phyloP scores from a whole-genome alignment of 2,797 vertebrate species.

The Cynopterus sphinx region DNA sequence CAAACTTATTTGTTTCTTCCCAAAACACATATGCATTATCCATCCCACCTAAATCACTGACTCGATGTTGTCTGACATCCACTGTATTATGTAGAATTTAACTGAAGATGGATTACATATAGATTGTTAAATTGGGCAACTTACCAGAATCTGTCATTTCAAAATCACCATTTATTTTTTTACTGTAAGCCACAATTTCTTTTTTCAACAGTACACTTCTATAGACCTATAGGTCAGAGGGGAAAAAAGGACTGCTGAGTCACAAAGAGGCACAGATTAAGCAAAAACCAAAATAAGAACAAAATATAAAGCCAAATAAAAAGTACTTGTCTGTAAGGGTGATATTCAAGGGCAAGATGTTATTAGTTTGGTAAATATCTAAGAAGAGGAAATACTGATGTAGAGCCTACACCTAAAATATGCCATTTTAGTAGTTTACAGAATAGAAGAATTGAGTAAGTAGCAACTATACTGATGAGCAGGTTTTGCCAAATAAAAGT shows the following conservation, averaged over 20 bases:
- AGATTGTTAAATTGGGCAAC: slow-evolving; percentile 32
- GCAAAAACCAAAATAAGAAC: slow-evolving; percentile 56
- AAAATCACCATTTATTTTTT: slow-evolving; percentile 85
- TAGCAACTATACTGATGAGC: not conserved
- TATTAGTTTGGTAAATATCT: not conserved
- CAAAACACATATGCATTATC: not conserved
- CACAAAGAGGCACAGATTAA: slow-evolving; percentile 15
- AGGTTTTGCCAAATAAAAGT: slow-evolving; percentile 49
- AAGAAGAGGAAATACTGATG: not conserved
- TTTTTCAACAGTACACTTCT: slow-evolving; percentile 93
- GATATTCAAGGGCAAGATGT: slow-evolving; percentile 8
- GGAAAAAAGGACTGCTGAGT: not conserved
- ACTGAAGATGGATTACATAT: not conserved
- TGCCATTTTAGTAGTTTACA: not conserved
- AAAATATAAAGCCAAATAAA: slow-evolving; percentile 47
- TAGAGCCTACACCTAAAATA: slow-evolving; percentile 23
- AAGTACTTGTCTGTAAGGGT: not conserved
- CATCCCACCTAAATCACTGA: not conserved
- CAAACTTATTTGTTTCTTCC: slow-evolving; percentile 9
- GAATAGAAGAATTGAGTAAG: slow-evolving; percentile 38
- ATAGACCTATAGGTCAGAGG: slow-evolving; percentile 89
- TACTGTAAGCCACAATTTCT: slow-evolving; percentile 38
- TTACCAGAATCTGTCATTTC: slow-evolving; percentile 83
- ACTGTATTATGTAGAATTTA: not conserved
- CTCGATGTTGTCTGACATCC: not conserved